These are phyloP conservation scores for Stegodyphus dumicola DNA, from an alignment of 1,140 invertebrate genomes.

Conservation along the genomic window DNA sequence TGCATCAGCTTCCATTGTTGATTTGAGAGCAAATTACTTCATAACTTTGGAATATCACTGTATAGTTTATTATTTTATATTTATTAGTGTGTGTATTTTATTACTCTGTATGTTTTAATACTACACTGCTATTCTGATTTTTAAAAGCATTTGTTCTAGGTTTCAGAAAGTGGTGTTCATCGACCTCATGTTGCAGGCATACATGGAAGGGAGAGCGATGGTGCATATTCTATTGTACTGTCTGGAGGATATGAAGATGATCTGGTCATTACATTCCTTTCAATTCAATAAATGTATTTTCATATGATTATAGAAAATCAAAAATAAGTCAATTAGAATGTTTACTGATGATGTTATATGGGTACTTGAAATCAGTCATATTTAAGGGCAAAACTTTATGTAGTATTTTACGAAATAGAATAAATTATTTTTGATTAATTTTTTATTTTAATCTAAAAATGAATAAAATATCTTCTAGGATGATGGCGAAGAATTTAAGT, in stretches of 20 bases:
- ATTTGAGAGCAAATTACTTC: no score
- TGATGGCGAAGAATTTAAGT: constrained; percentile 84
- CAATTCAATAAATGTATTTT: constrained; percentile 27
- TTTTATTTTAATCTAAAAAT: no score
- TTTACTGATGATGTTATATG: no score
- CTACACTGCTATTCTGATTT: no score
- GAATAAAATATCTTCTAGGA: constrained; percentile 70
- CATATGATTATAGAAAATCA: not conserved
- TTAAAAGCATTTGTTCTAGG: constrained; percentile 68
- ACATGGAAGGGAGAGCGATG: constrained; percentile 81
- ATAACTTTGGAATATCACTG: no score
- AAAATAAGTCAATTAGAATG: no score
- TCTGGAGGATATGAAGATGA: constrained; percentile 91
- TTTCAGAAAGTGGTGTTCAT: constrained; percentile 85
- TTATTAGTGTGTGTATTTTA: no score
- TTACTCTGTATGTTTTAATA: no score
- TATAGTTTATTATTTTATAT: no score
- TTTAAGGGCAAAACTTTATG: no score
- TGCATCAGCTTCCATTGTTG: no score
- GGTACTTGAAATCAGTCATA: no score
- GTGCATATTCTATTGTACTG: constrained; percentile 86
- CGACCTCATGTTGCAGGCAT: constrained; percentile 87
- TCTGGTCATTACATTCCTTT: constrained; percentile 65
- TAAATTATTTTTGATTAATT: not conserved
- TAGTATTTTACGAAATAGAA: not conserved